Percentiles rank a stretch among this genome's conserved stretches.
Conservation (phyloP, 2,113 vertebrate genomes). For the Gymnorhina tibicen region DNA sequence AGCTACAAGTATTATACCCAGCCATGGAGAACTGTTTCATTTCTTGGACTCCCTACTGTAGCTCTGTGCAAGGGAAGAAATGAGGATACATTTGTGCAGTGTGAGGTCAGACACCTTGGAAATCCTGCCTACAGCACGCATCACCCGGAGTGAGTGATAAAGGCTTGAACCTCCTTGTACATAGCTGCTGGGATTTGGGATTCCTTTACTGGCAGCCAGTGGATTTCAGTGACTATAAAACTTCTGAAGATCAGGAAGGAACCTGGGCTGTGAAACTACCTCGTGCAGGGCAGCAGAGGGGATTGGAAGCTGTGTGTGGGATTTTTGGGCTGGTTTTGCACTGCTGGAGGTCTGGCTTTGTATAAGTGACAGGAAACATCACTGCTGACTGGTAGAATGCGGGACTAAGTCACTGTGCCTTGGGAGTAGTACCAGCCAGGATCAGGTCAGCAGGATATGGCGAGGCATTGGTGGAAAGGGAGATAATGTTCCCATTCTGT, state of each 20-base stretch:
- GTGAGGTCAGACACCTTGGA: background rate
- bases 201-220: background rate
- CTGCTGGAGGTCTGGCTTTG: background rate
- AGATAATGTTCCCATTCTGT: background rate
- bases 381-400: accelerated
- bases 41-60: background rate
- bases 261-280: background rate
- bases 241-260: background rate
- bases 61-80: background rate
- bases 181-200: background rate
- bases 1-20: background rate
- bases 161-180: background rate
- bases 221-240: background rate
- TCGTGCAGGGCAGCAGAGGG: accelerated
- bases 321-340: background rate
- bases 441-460: background rate
- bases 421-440: background rate
- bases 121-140: background rate
- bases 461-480: background rate
- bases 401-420: too few species aligned
- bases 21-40: background rate
- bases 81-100: accelerated
- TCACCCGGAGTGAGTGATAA: background rate
- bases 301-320: background rate
- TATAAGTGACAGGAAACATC: background rate